Evolutionary conservation across 2,113 vertebrate genomes (phyloP), one percentile per base, ranked within the genome.

Genomic region (Puffinus mauretanicus): DNA sequence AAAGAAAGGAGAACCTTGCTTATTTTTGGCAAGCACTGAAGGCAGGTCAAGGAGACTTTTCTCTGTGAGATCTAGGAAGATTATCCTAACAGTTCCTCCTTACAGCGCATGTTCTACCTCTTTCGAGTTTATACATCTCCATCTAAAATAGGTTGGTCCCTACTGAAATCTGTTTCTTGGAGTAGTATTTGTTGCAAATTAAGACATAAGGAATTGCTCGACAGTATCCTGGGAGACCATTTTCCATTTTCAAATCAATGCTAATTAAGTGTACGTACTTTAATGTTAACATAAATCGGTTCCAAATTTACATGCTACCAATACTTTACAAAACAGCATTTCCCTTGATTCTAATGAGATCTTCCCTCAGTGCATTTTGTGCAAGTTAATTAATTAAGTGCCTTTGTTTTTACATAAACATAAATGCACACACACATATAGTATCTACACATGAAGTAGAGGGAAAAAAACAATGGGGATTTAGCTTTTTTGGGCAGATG

Each of bases 231-330:
- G 54, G 34, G 79, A 88, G 27, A 65, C 46, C 16, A 57, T 65
- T 92, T 93, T 92, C 85, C 36, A 16, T 88, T 90, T 90, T 22
- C 77, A 88, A 94, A 86, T 90, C 38, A 40, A 89, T 85, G 61
- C 29, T 93, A 85, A 92, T 92, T 83, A 86, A 83, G 42, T 81
- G 46, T 52, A 22, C 1, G 0, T 51, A 70, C 30, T 80, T 90
- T 16, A 92, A 57, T 26, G 30, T 73, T 90, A 70, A 52, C 44
- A 92, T 65, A 85, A 86, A 88, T 92, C 29, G 16, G 49, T 90
- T 94, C 58, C 44, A 82, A 85, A 86, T 86, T 90, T 76, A 22
- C 54, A 34, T 67, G 49, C 19, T 95, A 76, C 55, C 66, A 65
- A 77, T 95, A 76, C 21, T 8, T 90, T 72, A 88, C 34, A 46